These are phyloP conservation scores for Pantelozetes paolii DNA, from an alignment of 2,888 invertebrate genomes.

Conservation along the genomic window DNA sequence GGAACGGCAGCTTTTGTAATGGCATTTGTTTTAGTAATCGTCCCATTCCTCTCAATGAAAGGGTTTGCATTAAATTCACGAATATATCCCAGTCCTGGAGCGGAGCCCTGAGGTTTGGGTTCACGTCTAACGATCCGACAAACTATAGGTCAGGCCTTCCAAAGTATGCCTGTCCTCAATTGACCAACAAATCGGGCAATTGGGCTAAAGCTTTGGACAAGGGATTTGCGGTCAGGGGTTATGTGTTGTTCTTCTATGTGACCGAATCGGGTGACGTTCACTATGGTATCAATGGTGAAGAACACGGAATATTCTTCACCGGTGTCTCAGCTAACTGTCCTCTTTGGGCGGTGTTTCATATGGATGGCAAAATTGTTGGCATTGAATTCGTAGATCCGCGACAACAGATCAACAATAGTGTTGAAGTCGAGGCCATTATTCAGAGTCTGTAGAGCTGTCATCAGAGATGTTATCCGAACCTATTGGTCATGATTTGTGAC, in stretches of 20 bases:
- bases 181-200: slow-evolving; percentile 93
- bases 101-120: slow-evolving; percentile 95
- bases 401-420: slow-evolving; percentile 32
- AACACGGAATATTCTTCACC: slow-evolving; percentile 77
- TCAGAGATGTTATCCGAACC: slow-evolving; percentile 90
- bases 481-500: slow-evolving; percentile 70
- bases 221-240: slow-evolving; percentile 63
- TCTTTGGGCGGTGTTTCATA: slow-evolving; percentile 90
- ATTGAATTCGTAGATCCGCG: slow-evolving; percentile 69
- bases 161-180: slow-evolving; percentile 79
- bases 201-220: slow-evolving; percentile 87
- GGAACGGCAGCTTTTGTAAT: slow-evolving; percentile 95
- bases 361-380: slow-evolving; percentile 94
- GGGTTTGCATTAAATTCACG: slow-evolving; percentile 82
- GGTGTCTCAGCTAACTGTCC: slow-evolving; percentile 75
- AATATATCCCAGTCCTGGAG: slow-evolving; percentile 95
- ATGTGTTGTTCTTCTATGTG: slow-evolving; percentile 84
- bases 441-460: slow-evolving; percentile 71
- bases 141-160: slow-evolving; percentile 51
- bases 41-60: slow-evolving; percentile 83
- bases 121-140: slow-evolving; percentile 86
- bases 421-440: slow-evolving; percentile 28
- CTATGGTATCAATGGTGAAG: slow-evolving; percentile 91
- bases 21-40: slow-evolving; percentile 69
- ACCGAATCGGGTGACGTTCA: slow-evolving; percentile 87